Evolutionary conservation across 2,113 vertebrate genomes (phyloP).

Genomic region (Scolopax mira): DNA sequence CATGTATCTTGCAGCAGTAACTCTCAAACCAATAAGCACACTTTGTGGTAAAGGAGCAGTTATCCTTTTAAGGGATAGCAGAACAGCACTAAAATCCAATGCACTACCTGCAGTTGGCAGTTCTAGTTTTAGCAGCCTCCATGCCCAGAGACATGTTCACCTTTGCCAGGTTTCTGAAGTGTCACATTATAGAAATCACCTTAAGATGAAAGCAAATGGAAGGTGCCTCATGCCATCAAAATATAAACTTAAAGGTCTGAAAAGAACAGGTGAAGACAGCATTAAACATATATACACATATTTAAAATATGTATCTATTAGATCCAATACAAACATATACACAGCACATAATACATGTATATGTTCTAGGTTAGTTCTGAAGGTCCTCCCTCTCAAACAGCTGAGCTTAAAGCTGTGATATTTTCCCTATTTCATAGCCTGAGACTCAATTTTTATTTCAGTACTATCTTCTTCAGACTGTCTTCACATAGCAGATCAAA

Average conservation of each 20-base stretch:
- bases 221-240: background rate
- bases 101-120: background rate
- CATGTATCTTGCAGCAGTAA: background rate
- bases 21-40: background rate
- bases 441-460: background rate
- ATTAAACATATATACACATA: background rate
- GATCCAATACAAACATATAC: background rate
- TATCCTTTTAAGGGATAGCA: background rate
- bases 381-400: background rate
- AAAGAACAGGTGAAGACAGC: background rate
- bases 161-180: background rate
- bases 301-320: background rate
- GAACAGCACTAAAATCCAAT: background rate
- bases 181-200: background rate
- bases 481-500: background rate
- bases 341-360: background rate
- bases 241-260: background rate
- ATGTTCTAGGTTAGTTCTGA: background rate
- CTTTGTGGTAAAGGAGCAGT: background rate
- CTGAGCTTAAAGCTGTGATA: background rate
- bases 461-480: background rate
- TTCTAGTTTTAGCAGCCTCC: background rate
- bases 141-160: background rate
- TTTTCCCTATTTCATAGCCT: background rate
- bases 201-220: background rate